phyloP scores from a whole-genome alignment of 2,797 vertebrate genomes.

The Gephyroberyx darwinii region DNA sequence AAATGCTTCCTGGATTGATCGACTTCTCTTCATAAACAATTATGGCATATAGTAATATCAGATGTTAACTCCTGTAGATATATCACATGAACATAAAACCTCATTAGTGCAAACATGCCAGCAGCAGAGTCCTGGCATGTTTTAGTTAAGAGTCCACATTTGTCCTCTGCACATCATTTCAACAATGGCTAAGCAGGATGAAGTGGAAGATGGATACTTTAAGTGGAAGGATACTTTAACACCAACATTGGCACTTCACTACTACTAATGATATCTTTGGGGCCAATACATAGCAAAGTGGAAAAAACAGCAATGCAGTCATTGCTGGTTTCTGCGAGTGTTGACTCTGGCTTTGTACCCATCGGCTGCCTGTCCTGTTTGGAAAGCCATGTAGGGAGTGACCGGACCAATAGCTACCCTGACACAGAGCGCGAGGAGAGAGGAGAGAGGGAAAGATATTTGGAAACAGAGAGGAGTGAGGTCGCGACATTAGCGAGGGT shows the following conservation, averaged over 20 bases:
- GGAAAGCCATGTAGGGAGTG: constrained; percentile 59
- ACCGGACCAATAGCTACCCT: constrained; percentile 20
- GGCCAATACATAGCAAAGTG: constrained; percentile 22
- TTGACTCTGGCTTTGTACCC: constrained; percentile 61
- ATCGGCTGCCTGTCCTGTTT: constrained; percentile 29
- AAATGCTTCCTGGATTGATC: too few species aligned
- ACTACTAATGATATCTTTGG: constrained; percentile 11
- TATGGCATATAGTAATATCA: too few species aligned
- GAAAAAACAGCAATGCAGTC: constrained; percentile 21
- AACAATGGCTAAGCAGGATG: not conserved
- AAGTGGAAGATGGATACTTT: too few species aligned
- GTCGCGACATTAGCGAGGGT: not conserved
- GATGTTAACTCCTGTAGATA: too few species aligned
- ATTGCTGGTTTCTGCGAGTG: constrained; percentile 45
- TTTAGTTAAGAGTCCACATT: not conserved
- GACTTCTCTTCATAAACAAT: too few species aligned
- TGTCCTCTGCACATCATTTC: not conserved
- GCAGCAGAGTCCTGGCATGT: not conserved
- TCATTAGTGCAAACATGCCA: not conserved
- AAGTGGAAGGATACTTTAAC: too few species aligned
- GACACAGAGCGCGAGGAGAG: constrained; percentile 5
- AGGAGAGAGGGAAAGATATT: not conserved
- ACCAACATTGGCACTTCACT: not conserved
- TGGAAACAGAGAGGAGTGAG: not conserved
- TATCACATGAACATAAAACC: too few species aligned